Evolutionary conservation across 1,140 invertebrate species (phyloP), one percentile per base, ranked within the genome.

Genomic region (Temnothorax nylanderi): DNA sequence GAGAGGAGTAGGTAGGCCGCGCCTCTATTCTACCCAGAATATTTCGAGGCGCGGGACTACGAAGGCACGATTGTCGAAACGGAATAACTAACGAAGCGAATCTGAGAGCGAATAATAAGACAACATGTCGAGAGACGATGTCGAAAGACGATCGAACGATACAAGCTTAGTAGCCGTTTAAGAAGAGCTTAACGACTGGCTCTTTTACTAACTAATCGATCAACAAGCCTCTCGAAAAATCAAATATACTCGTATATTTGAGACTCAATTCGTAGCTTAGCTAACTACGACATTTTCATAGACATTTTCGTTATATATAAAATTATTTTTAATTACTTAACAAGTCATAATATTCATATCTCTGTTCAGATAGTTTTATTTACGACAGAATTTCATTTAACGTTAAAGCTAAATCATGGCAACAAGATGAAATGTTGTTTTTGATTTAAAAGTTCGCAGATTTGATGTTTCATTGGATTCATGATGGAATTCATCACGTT

Each of bases 401-500:
- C n/a, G 13, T 56, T 16, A 69, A 54, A 81, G n/a, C 21, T 65
- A 16, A 81, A 81, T 71, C 47, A 71, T 80, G 21, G 13, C 10
- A 56, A 49, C 21, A 71, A 71, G 54, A 71, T 71, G 37, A 10
- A 81, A 71, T 47, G 64, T 41, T 56, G 37, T 71, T 32, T n/a
- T 44, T n/a, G 64, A 81, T 67, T 44, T 71, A 56, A 71, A 71
- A 81, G 21, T 58, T 44, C 10, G 37, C 16, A 47, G 47, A 81
- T 81, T 81, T 81, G 71, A 44, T 71, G 26, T 71, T 81, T 58
- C 16, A 71, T 81, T 81, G 54, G 13, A 84, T 84, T 71, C 6
- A 32, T 16, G 49, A 32, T 44, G 18, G 51, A 44, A 56, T 58
- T 62, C 13, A 60, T 49, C 7, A 13, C 54, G 37, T 41, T 34